These are phyloP conservation scores for Atrina japonica DNA, from an alignment of 2,888 invertebrate genomes.

Conservation along the genomic window DNA sequence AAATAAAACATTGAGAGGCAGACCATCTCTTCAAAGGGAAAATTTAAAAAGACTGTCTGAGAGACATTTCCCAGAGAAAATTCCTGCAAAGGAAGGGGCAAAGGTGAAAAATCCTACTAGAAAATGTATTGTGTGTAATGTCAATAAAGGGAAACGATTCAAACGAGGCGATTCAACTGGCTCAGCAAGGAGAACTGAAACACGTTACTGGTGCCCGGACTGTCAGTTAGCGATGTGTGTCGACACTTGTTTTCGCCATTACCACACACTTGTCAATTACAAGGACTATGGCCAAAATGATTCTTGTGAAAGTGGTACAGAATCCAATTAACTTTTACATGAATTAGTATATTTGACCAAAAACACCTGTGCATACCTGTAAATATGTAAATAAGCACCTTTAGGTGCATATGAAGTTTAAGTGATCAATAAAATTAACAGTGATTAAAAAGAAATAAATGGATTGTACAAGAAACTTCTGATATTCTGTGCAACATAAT, in stretches of 20 bases:
- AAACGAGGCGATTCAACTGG: constrained; percentile 3
- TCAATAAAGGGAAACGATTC: constrained; percentile 1
- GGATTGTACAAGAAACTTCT: too few species aligned
- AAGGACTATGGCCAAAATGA: too few species aligned
- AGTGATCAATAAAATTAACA: too few species aligned
- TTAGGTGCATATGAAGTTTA: too few species aligned
- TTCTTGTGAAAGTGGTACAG: too few species aligned
- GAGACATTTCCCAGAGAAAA: constrained; percentile 8
- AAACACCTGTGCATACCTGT: too few species aligned
- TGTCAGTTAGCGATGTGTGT: constrained; percentile 17
- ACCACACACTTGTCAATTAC: constrained; percentile 10
- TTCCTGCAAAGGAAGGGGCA: constrained; percentile 3
- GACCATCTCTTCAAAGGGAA: neutral
- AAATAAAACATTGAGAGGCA: too few species aligned
- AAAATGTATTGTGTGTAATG: constrained; percentile 18
- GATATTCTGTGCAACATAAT: too few species aligned
- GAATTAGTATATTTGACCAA: too few species aligned
- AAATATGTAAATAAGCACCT: too few species aligned
- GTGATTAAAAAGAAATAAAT: too few species aligned
- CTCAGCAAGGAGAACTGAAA: constrained; percentile 1
- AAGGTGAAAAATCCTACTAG: constrained; percentile 11
- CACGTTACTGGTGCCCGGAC: constrained; percentile 14
- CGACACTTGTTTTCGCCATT: constrained; percentile 4
- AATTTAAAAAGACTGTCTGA: constrained; percentile 1
- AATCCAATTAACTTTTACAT: too few species aligned